Evolutionary conservation across 2,113 vertebrate genomes (phyloP), one percentile per base, ranked within the genome.

Genomic region (Ctenodactylus gundi): DNA sequence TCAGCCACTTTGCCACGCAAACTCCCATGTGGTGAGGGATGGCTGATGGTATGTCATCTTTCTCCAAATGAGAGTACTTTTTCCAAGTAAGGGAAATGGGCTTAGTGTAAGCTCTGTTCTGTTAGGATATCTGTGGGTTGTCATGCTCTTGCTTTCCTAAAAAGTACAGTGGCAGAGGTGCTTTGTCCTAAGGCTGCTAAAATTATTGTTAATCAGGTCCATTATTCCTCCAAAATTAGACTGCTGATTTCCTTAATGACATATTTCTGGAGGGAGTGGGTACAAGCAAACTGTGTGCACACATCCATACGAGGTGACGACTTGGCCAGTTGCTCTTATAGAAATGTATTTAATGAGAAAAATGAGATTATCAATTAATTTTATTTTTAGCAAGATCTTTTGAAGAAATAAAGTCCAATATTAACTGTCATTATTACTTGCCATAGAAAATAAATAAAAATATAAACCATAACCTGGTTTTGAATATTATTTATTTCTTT

Each of bases 401-500:
- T 88, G 27, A 75, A 92, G 36, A 92, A 85, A 90, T 57, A 86
- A 67, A 85, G 27, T 68, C 3, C 10, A 75, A 7, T 44, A 58
- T 41, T 29, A 73, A 68, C 8, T 82, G 8, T 72, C 41, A 87
- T 80, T 73, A 93, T 31, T 95, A 73, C 75, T 20, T 91, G 20
- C 31, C 65, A 15, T 85, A 81, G 65, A 20, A 88, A 91, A 81
- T 78, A 65, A 41, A 85, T 80, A 80, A 86, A 91, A 29, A 85
- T 68, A 62, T n/a, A 94, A 93, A 67, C 82, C 34, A 75, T 36
- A 70, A 39, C 18, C 62, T 58, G 4, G 12, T 21, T 82, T 60
- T 88, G 49, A 78, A 62, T 73, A 91, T 68, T 78, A 88, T 64
- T 80, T 57, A 64, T 53, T 85, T 85, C n/a, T n/a, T 62, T 91